Evolutionary conservation across 2,888 invertebrate species (phyloP).

Genomic region (Eulithis testata): DNA sequence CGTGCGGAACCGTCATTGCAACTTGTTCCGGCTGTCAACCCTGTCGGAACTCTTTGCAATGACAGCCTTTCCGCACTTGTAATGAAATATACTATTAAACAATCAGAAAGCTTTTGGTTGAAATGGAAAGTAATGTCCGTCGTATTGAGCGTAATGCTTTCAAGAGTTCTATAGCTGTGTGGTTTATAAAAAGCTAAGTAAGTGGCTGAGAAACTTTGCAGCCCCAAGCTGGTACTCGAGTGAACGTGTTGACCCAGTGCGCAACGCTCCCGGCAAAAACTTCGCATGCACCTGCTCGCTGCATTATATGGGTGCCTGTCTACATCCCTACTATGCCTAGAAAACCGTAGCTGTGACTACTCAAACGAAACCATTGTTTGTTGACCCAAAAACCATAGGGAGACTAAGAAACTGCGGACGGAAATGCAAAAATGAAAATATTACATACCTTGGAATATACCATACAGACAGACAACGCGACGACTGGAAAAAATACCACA

Average conservation of each 20-base stretch:
- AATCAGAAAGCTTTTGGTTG: conserved; percentile 36
- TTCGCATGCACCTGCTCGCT: conserved; percentile 67
- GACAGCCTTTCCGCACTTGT: too few relatives aligned
- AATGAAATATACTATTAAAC: too few relatives aligned
- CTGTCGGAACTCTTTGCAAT: too few relatives aligned
- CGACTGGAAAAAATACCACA: too few relatives aligned
- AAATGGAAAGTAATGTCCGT: conserved; percentile 38
- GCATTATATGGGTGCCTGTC: conserved; percentile 56
- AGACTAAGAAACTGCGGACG: conserved; percentile 35
- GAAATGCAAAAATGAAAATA: conserved; percentile 42
- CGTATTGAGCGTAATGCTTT: conserved; percentile 38
- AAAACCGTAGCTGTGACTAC: conserved; percentile 53
- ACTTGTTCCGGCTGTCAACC: too few relatives aligned
- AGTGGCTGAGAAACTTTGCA: conserved; percentile 72
- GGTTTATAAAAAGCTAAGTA: conserved; percentile 65
- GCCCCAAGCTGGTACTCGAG: conserved; percentile 68
- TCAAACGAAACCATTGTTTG: conserved; percentile 61
- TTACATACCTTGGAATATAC: conserved; percentile 23
- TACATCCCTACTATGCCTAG: conserved; percentile 41
- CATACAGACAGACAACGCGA: neutral
- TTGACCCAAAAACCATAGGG: conserved; percentile 54
- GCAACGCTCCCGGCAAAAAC: conserved; percentile 69
- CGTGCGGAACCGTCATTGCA: too few relatives aligned
- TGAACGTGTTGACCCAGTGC: conserved; percentile 78
- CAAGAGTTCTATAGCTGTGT: conserved; percentile 45